These are phyloP conservation scores for Spisula subtruncata DNA, from an alignment of 2,888 invertebrate genomes.

Conservation along the genomic window DNA sequence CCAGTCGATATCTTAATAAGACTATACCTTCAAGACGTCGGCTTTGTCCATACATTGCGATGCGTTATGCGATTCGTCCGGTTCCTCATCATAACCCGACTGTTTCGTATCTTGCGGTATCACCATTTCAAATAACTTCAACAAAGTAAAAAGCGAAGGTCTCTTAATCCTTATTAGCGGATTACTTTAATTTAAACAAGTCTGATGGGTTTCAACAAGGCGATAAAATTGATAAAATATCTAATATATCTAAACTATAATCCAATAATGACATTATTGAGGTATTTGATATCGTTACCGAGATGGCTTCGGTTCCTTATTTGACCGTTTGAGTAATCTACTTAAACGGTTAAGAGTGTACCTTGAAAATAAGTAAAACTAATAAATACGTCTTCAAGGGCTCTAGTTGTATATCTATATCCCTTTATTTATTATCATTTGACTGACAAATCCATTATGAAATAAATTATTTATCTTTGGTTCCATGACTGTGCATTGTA, in stretches of 20 bases:
- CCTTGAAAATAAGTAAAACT: neutral
- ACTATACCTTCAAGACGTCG: neutral
- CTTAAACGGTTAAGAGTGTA: too few relatives aligned
- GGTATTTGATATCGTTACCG: neutral
- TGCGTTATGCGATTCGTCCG: too few relatives aligned
- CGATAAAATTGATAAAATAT: neutral
- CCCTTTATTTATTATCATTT: too few relatives aligned
- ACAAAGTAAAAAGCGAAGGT: neutral
- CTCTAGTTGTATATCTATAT: neutral
- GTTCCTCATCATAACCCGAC: too few relatives aligned
- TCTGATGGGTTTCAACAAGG: slow-evolving; percentile 2
- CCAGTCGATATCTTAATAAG: slow-evolving; percentile 16
- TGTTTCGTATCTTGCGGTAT: neutral
- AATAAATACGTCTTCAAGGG: neutral
- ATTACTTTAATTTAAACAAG: neutral
- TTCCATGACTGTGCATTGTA: too few relatives aligned
- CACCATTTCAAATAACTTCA: neutral
- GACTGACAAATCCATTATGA: too few relatives aligned
- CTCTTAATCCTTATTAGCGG: neutral
- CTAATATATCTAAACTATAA: slow-evolving; percentile 17
- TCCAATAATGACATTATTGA: neutral
- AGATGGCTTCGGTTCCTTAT: neutral
- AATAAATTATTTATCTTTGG: too few relatives aligned
- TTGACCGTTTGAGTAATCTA: too few relatives aligned
- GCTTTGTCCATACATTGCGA: neutral